Conservation (phyloP, 2,888 invertebrate genomes). For the Pardosa pseudoannulata region DNA sequence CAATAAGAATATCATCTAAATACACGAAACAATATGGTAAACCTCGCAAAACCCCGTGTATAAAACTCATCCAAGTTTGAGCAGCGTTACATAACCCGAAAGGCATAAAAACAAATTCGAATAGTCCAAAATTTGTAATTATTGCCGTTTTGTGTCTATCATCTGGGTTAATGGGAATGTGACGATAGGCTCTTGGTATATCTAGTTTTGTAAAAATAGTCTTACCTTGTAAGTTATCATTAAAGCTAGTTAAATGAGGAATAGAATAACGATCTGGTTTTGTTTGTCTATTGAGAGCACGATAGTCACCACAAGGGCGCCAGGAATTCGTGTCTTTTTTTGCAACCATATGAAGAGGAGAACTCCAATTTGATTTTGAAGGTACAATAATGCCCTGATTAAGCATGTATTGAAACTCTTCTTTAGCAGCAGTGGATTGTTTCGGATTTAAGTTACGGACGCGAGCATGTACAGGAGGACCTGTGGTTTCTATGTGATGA, state of each 20-base stretch:
- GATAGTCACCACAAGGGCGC: conserved; percentile 3
- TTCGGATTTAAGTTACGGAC: neutral
- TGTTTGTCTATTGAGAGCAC: neutral
- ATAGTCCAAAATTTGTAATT: conserved; percentile 6
- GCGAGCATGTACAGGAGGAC: neutral
- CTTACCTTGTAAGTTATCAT: conserved; percentile 1
- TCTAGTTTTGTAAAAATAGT: neutral
- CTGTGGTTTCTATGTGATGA: conserved; percentile 1
- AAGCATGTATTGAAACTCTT: neutral
- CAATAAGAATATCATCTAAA: neutral
- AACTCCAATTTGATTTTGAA: neutral
- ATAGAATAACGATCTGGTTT: neutral
- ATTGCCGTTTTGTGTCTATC: conserved; percentile 18
- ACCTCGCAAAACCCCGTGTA: conserved; percentile 24
- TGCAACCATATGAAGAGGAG: neutral
- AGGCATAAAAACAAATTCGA: conserved; percentile 16
- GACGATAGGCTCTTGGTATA: conserved; percentile 5
- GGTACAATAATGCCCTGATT: neutral
- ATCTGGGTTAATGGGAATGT: conserved; percentile 25
- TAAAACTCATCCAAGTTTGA: conserved; percentile 24
- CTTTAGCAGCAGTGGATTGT: neutral
- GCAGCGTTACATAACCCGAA: conserved; percentile 1
- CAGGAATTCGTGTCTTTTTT: neutral
- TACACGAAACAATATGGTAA: conserved; percentile 7
- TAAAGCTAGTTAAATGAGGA: neutral